phyloP scores from a whole-genome alignment of 2,797 vertebrate genomes.

The Pipistrellus pygmaeus region DNA sequence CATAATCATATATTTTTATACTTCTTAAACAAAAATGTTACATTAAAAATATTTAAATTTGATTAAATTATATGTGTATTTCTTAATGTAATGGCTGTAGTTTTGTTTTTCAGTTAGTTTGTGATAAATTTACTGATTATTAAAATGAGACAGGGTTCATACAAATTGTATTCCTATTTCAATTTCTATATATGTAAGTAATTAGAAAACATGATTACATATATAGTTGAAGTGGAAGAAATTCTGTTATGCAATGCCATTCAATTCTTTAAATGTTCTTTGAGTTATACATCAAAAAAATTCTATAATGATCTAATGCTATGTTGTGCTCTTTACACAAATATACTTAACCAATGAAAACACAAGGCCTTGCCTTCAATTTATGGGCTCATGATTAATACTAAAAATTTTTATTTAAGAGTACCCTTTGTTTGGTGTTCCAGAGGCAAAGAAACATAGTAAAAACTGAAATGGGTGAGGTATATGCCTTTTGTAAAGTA shows the following conservation, averaged over 20 bases:
- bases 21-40: background rate
- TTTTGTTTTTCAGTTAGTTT: slow-evolving; percentile 48
- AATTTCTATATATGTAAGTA: background rate
- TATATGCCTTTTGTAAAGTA: background rate
- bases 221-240: background rate
- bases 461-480: background rate
- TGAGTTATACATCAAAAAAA: background rate
- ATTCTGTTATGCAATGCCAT: background rate
- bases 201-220: background rate
- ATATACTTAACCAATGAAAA: background rate
- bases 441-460: background rate
- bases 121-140: background rate
- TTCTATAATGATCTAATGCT: background rate
- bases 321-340: background rate
- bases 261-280: slow-evolving; percentile 6
- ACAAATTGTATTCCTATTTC: background rate
- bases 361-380: background rate
- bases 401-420: background rate
- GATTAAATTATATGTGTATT: slow-evolving; percentile 15
- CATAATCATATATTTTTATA: background rate
- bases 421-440: background rate
- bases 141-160: background rate
- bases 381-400: background rate
- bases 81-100: background rate
- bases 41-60: background rate